Percentiles rank a stretch among this genome's conserved stretches.
Evolutionary conservation across 2,888 invertebrate species (phyloP).

Genomic region (Merodon equestris): DNA sequence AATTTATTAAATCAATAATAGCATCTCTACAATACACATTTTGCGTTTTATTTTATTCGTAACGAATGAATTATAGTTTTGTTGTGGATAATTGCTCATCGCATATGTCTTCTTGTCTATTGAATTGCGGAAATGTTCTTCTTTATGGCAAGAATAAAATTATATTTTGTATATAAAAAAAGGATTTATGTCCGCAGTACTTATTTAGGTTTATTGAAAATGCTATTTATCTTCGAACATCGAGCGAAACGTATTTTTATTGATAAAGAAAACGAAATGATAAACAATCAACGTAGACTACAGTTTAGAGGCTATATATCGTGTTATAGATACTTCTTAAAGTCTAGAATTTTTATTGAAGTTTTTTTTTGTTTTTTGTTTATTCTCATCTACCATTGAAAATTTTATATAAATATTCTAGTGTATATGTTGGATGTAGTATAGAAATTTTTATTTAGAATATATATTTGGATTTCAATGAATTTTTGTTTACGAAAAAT

Average conservation of each 20-base stretch:
- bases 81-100: slow-evolving; percentile 40
- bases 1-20: slow-evolving; percentile 44
- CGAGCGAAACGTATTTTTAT: slow-evolving; percentile 30
- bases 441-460: slow-evolving; percentile 48
- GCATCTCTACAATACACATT: slow-evolving; percentile 40
- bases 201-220: background rate
- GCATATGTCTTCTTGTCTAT: slow-evolving; percentile 22
- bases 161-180: too few relatives aligned
- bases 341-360: slow-evolving; percentile 10
- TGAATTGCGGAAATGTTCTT: background rate
- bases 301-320: slow-evolving; percentile 26
- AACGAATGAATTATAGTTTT: background rate
- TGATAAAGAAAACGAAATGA: slow-evolving; percentile 32
- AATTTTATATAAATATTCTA: slow-evolving; percentile 48
- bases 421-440: slow-evolving; percentile 15
- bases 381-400: slow-evolving; percentile 36
- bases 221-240: slow-evolving; percentile 18
- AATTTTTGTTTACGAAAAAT: slow-evolving; percentile 50
- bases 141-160: too few relatives aligned
- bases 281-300: slow-evolving; percentile 42
- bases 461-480: slow-evolving; percentile 29
- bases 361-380: too few relatives aligned
- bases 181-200: too few relatives aligned
- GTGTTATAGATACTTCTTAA: background rate
- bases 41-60: slow-evolving; percentile 13